Conservation (phyloP, 2,113 vertebrate species). For the Pimephales promelas region DNA sequence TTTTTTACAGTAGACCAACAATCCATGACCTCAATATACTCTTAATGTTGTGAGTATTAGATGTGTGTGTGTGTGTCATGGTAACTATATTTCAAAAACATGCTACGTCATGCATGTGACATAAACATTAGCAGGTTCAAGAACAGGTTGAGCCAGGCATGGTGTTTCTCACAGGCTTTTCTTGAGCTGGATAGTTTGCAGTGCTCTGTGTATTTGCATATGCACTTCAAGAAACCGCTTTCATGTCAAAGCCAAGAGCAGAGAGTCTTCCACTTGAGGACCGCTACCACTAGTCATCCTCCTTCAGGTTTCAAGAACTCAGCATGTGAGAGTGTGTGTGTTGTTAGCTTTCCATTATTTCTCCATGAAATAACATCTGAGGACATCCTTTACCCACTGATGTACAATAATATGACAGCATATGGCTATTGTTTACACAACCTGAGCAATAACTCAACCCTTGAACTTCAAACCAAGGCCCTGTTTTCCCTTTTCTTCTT, state of each 20-base stretch:
- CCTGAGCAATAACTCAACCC: constrained; percentile 59
- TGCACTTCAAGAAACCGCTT: constrained; percentile 70
- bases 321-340: constrained; percentile 40
- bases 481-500: constrained; percentile 51
- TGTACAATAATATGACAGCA: constrained; percentile 55
- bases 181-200: constrained; percentile 27
- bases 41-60: not conserved
- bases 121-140: constrained; percentile 18
- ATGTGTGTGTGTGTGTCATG: not conserved
- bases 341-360: constrained; percentile 73
- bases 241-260: constrained; percentile 76
- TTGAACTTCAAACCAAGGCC: constrained; percentile 58
- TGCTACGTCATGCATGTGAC: not conserved
- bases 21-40: constrained; percentile 32
- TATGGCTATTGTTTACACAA: constrained; percentile 55
- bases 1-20: constrained; percentile 26
- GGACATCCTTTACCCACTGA: constrained; percentile 75
- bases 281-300: constrained; percentile 70
- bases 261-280: constrained; percentile 72
- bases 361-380: constrained; percentile 79
- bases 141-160: constrained; percentile 29
- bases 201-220: constrained; percentile 63
- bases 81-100: constrained; percentile 10
- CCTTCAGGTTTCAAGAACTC: constrained; percentile 68
- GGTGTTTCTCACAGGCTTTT: constrained; percentile 11